These are phyloP conservation scores for Canis aureus DNA, from an alignment of 2,113 vertebrate species.

Conservation along the genomic window DNA sequence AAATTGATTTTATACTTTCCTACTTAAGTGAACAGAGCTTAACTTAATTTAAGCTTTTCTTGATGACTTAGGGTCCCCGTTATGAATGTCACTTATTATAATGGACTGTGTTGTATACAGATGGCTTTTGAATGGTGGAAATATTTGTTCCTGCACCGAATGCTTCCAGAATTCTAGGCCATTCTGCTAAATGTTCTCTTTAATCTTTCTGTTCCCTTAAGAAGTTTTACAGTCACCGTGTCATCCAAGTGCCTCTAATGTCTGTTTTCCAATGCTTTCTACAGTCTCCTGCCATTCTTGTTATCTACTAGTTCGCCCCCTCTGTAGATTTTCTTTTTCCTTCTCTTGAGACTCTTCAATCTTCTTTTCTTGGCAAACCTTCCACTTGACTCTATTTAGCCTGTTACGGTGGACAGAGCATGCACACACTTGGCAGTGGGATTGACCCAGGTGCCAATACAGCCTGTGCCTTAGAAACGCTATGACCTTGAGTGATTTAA, in stretches of 20 bases:
- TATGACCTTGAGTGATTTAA: neutral
- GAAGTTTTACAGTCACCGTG: neutral
- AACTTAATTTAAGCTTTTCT: constrained; percentile 66
- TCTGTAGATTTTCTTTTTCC: neutral
- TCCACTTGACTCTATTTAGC: neutral
- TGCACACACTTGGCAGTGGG: neutral
- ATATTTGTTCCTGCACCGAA: neutral
- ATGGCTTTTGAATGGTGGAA: neutral
- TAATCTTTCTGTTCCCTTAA: neutral
- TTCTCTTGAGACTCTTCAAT: neutral
- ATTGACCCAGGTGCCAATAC: neutral
- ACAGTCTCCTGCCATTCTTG: neutral
- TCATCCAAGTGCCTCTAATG: neutral
- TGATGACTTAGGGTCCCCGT: constrained; percentile 34
- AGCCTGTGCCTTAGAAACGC: neutral
- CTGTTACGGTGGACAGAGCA: neutral
- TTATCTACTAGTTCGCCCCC: neutral
- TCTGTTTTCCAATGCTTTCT: constrained; percentile 20
- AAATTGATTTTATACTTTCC: constrained; percentile 71
- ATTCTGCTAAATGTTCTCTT: neutral
- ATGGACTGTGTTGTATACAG: neutral
- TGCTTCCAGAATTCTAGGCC: neutral
- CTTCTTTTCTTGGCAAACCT: neutral
- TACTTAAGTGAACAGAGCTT: constrained; percentile 65
- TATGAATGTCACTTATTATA: constrained; percentile 15